Percentiles rank a stretch among this genome's conserved stretches.
phyloP scores from a whole-genome alignment of 1,140 invertebrate genomes.

The Pemphigus obesinymphae region DNA sequence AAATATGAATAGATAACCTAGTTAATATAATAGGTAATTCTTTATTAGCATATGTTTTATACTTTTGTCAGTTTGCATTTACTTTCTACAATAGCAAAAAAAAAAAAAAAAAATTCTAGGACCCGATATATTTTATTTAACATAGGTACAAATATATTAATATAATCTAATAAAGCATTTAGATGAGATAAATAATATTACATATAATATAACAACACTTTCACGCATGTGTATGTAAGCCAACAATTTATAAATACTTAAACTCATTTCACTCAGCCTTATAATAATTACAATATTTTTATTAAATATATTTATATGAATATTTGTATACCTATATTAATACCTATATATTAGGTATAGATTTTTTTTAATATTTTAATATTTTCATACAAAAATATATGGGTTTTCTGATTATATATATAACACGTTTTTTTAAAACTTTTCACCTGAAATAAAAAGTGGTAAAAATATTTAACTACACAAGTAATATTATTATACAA shows the following conservation, averaged over 20 bases:
- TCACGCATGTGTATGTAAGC: background rate
- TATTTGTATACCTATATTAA: background rate
- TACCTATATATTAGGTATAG: background rate
- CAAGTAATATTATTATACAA: background rate
- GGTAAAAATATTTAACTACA: background rate
- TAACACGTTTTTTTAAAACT: background rate
- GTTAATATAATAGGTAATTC: background rate
- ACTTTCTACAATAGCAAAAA: background rate
- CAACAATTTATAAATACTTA: background rate
- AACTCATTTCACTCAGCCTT: constrained; percentile 20
- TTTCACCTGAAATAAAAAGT: background rate
- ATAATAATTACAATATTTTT: background rate
- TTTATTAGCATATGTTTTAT: background rate
- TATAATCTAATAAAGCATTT: background rate
- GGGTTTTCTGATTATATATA: background rate
- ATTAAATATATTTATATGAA: background rate
- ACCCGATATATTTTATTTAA: background rate
- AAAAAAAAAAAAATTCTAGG: background rate
- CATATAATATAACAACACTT: background rate
- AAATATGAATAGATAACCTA: too few species aligned
- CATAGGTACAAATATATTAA: background rate
- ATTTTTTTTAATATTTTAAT: background rate
- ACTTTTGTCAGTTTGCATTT: background rate
- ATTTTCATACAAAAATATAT: background rate
- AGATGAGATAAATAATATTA: background rate